A percentile compares a stretch with the other conserved stretches of the same genome.
These are phyloP conservation scores for Camelus dromedarius DNA, from an alignment of 2,113 vertebrate genomes.

Conservation along the genomic window DNA sequence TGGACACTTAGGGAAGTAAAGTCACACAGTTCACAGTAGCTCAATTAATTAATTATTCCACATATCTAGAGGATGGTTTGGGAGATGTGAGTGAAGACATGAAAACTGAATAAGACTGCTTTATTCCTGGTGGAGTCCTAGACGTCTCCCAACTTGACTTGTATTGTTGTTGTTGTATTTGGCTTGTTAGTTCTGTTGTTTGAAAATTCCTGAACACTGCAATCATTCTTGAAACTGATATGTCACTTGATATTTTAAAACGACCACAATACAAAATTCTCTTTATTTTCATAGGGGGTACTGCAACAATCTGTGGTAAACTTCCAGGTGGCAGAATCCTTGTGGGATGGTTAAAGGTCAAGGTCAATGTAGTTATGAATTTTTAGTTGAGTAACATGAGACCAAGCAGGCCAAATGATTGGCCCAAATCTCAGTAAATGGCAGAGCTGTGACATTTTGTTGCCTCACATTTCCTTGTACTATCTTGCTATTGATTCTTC, in stretches of 20 bases:
- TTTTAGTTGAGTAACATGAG: background rate
- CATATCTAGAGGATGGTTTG: background rate
- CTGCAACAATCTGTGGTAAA: background rate
- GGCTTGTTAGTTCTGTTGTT: background rate
- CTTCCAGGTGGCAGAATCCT: background rate
- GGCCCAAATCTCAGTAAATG: background rate
- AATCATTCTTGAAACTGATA: background rate
- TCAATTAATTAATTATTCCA: background rate
- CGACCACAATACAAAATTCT: background rate
- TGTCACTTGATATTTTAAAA: background rate
- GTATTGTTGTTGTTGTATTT: background rate
- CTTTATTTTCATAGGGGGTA: background rate
- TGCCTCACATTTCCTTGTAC: background rate
- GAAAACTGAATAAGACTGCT: background rate
- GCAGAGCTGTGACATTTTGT: background rate
- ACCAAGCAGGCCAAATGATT: background rate
- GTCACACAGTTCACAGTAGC: background rate
- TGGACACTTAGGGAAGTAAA: background rate
- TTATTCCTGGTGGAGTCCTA: background rate
- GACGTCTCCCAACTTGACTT: background rate
- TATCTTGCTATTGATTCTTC: background rate
- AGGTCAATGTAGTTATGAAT: background rate
- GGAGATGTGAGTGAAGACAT: background rate
- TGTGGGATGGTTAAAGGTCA: background rate
- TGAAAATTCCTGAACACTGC: background rate